Conservation (phyloP, 2,797 vertebrate species). For the Euthynnus affinis region DNA sequence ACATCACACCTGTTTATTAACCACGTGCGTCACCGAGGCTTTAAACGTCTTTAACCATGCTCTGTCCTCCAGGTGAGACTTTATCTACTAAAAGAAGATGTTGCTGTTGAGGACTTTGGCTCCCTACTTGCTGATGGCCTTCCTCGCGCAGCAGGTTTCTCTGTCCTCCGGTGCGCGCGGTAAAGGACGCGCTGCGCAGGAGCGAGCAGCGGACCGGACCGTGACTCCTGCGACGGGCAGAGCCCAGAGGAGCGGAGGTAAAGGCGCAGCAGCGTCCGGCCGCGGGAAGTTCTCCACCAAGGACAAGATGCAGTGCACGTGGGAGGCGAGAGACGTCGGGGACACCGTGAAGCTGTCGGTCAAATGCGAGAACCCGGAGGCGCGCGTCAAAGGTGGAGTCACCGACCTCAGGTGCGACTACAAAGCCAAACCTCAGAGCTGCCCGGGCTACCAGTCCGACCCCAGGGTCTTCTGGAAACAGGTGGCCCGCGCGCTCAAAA, state of each 20-base stretch:
- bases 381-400: constrained; percentile 32
- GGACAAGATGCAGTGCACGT: constrained; percentile 85
- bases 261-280: not conserved
- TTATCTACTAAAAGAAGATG: constrained; percentile 44
- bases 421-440: constrained; percentile 83
- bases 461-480: constrained; percentile 90
- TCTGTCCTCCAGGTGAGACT: constrained; percentile 27
- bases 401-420: constrained; percentile 82
- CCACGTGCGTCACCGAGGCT: not conserved
- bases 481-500: constrained; percentile 84
- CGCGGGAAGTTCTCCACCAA: constrained; percentile 85
- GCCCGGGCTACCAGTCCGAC: constrained; percentile 79
- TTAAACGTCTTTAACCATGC: not conserved
- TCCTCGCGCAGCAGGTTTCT: constrained; percentile 76
- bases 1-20: not conserved
- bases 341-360: constrained; percentile 74
- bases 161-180: constrained; percentile 67
- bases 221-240: not conserved
- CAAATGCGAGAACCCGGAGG: constrained; percentile 76
- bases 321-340: constrained; percentile 72
- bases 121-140: constrained; percentile 79
- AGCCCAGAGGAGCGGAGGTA: constrained; percentile 32
- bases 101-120: constrained; percentile 62
- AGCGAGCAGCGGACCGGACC: constrained; percentile 30
- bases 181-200: not conserved